Percentiles rank a stretch among this genome's conserved stretches.
Evolutionary conservation across 2,113 vertebrate genomes (phyloP).

Genomic region (Pandion haliaetus): DNA sequence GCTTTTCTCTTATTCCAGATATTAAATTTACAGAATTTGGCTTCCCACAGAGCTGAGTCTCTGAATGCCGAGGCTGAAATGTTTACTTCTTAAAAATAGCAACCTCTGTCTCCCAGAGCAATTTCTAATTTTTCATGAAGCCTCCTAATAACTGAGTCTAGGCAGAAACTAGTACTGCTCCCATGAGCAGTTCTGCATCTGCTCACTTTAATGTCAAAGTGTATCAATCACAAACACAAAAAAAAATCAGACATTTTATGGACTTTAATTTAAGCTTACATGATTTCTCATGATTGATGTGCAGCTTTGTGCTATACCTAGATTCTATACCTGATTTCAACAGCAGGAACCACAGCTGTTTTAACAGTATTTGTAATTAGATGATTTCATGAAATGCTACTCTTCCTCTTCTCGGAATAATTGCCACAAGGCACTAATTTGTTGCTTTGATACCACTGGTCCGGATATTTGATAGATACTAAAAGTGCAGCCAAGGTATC

Average conservation of each 20-base stretch:
- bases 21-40: constrained; percentile 25
- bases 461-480: not conserved
- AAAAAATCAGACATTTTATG: not conserved
- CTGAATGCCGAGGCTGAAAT: constrained; percentile 11
- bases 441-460: not conserved
- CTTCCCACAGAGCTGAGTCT: not conserved
- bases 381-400: not conserved
- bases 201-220: not conserved
- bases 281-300: not conserved
- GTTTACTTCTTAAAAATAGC: constrained; percentile 43
- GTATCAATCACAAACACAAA: not conserved
- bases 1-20: not conserved
- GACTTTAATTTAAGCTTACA: not conserved
- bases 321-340: not conserved
- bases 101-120: not conserved
- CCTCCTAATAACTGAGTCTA: constrained; percentile 2
- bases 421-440: not conserved
- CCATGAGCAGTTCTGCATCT: not conserved
- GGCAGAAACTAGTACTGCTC: not conserved
- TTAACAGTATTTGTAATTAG: not conserved
- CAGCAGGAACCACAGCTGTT: not conserved
- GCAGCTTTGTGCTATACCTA: not conserved
- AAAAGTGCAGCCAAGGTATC: constrained; percentile 13
- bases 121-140: not conserved
- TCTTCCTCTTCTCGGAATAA: not conserved